Base-by-base conservation (phyloP, 1,140 invertebrate genomes). In the Drosophila saltans region DNA sequence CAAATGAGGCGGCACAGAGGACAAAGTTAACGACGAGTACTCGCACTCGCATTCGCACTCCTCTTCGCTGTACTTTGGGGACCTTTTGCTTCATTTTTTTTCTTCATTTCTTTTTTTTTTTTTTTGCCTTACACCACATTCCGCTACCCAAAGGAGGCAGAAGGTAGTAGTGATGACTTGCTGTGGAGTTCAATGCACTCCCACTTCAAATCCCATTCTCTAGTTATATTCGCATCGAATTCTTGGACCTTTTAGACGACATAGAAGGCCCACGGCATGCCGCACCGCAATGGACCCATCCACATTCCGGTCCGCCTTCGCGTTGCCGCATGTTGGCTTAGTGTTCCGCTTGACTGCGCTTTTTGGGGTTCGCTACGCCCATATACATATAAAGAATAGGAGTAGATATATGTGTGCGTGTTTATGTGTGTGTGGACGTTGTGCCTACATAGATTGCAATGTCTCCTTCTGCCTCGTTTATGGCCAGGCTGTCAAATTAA, bases 401-500 rank as follows among this genome's bases (percentile, higher is more conserved):
- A 9, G 8, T 52, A 3, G 5, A 3, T 52, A 3, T 43, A n/a
- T 43, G 11, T 43, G 41, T 36, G 33, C 7, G 3, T 52, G 8
- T 43, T 11, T 43, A 2, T 43, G 41, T 43, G 41, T 52, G 9
- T 52, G 45, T 52, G 45, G 9, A 24, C 45, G 21, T 52, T 26
- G 45, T 62, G 61, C 65, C 43, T 61, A 62, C 58, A 40, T 36
- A 9, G 11, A 8, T 30, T 52, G 57, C 65, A 36, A 39, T 48
- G 48, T 16, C 65, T 58, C 43, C 64, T 52, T 48, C 66, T 62
- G 39, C 39, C 65, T 75, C 80, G 83, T 80, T 88, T 80, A 86
- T 77, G 79, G 69, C 36, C 71, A 56, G 45, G 76, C 82, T 88
- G 80, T 89, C 80, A 83, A 88, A 88, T 89, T 88, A 88, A 88